These are phyloP conservation scores for Apis cerana DNA, from an alignment of 1,140 invertebrate species.

Conservation along the genomic window DNA sequence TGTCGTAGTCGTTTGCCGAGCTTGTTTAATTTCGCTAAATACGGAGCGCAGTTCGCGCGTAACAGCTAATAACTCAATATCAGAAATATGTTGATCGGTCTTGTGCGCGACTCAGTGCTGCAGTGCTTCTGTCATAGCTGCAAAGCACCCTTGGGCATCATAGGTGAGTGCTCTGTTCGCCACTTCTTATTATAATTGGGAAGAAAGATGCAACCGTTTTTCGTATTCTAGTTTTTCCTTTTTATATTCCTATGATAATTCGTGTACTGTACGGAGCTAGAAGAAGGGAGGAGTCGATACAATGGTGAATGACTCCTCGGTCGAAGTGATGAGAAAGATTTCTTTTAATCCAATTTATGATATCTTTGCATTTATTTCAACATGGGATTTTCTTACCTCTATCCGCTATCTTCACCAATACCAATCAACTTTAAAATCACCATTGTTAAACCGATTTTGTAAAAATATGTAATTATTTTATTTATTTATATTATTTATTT, in stretches of 20 bases:
- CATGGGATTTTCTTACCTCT: not conserved
- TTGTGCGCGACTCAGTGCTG: constrained; percentile 92
- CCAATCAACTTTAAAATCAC: not conserved
- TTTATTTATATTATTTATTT: not conserved
- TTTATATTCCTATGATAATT: not conserved
- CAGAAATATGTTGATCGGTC: constrained; percentile 88
- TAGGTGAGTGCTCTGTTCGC: constrained; percentile 83
- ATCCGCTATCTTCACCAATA: too few relatives aligned
- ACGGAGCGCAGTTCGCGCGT: not conserved
- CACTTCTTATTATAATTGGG: not conserved
- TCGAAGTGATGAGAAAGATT: constrained; percentile 18
- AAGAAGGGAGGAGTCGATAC: constrained; percentile 25
- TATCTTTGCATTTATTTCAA: not conserved
- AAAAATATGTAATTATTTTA: not conserved
- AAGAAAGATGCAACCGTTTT: constrained; percentile 39
- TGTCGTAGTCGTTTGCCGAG: not conserved
- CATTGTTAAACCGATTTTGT: not conserved
- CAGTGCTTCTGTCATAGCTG: constrained; percentile 95
- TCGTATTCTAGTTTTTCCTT: not conserved
- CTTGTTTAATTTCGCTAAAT: constrained; percentile 7
- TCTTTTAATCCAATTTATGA: constrained; percentile 23
- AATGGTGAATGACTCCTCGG: constrained; percentile 31
- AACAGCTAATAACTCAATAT: constrained; percentile 4
- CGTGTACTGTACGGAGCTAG: not conserved
- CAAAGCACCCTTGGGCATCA: constrained; percentile 88